Evolutionary conservation across 2,888 invertebrate genomes (phyloP).

Genomic region (Ptychoptera contaminata): DNA sequence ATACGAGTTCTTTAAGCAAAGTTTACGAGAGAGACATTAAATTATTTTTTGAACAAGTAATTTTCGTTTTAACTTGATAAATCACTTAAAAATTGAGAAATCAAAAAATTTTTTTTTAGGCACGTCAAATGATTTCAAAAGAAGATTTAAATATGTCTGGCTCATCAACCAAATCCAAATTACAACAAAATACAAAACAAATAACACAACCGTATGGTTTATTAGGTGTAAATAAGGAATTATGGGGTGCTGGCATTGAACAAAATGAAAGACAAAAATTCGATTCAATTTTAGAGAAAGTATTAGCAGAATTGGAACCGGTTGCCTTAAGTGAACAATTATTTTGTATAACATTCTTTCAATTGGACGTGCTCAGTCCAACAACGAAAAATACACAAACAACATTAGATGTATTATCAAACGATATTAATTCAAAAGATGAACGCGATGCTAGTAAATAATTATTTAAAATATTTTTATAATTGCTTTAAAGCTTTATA

Average conservation of each 20-base stretch:
- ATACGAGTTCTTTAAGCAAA: constrained; percentile 68
- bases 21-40: constrained; percentile 76
- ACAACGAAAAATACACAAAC: constrained; percentile 40
- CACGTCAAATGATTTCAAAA: constrained; percentile 24
- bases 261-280: constrained; percentile 39
- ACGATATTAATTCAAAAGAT: constrained; percentile 22
- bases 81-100: no score
- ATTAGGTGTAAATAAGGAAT: constrained; percentile 45
- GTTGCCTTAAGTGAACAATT: constrained; percentile 89
- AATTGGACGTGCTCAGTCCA: constrained; percentile 48
- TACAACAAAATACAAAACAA: constrained; percentile 22
- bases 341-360: constrained; percentile 86
- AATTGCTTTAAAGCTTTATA: background rate
- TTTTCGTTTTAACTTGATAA: constrained; percentile 11
- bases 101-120: constrained; percentile 15
- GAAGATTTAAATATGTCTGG: constrained; percentile 29
- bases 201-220: constrained; percentile 28
- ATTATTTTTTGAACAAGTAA: constrained; percentile 54
- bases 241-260: constrained; percentile 46
- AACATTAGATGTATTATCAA: constrained; percentile 34
- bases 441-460: constrained; percentile 13
- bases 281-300: constrained; percentile 63
- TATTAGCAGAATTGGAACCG: constrained; percentile 76
- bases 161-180: constrained; percentile 23
- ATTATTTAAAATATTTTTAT: background rate